Base-by-base conservation (phyloP, 1,140 invertebrate genomes). In the Mamestra configurata region DNA sequence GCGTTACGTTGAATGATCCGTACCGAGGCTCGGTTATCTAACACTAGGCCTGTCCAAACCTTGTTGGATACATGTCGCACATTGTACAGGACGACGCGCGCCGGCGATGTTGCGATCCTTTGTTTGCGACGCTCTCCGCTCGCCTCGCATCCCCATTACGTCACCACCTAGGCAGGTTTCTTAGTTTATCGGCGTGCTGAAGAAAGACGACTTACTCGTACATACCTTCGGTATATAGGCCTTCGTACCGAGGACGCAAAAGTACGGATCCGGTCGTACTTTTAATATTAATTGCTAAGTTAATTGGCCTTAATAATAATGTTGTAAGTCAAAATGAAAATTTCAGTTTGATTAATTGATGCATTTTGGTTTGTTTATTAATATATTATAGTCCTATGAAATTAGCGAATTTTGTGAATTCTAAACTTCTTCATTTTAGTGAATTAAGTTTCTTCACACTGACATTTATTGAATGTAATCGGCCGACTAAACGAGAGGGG, bases 121-220 rank as follows among this genome's bases (percentile, higher is more conserved):
- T 31, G 27, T 31, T 31, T 31, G 27, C 27, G 27, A 31, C 27
- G 27, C 5, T 31, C 27, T 31, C 27, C 27, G 27, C 27, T 31
- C 27, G 27, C 1, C 27, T 1, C 5, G 10, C 6, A 43, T 1
- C 40, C 11, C 40, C n/a, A n/a, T 24, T 13, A 15, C 53, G 6
- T 24, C 24, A 59, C 11, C 3, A 59, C 27, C 20, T 1, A 59
- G 22, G 1, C 24, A 15, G 13, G 10, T 4, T 8, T 8, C 15
- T 11, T 11, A 0, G 31, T 24, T 1, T n/a, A 15, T 6, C 7
- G 7, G 8, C 3, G 37, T 64, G 20, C 31, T 5, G 49, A 49
- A 70, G 40, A 66, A 66, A 66, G 61, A n/a, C 43, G 61, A 40
- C 66, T 24, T 46, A n/a, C n/a, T n/a, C n/a, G n/a, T n/a, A 51